Base-by-base conservation (phyloP, 2,797 vertebrate genomes). In the Coregonus sp. region DNA sequence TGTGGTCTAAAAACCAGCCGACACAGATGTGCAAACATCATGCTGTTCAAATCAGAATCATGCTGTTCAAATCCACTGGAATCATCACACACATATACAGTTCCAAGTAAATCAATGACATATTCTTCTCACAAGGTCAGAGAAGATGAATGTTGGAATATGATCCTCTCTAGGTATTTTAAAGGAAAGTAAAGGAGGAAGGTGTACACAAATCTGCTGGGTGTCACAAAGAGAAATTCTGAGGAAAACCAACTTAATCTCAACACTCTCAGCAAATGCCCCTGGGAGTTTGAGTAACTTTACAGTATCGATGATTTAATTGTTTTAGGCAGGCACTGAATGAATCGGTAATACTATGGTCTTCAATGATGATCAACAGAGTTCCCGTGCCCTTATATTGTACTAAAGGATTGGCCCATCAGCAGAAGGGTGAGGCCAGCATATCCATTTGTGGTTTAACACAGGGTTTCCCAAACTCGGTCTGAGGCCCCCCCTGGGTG, bases 231-330 rank as follows among this genome's bases (percentile, higher is more conserved):
- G 61, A 54, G 50, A 37, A 5, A 37, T 69, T 78, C 15, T 14
- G 63, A 11, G 66, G 3, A 74, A 74, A 51, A 9, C 0, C n/a
- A 66, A 72, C 18, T 66, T 74, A 20, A 82, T 70, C 68, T 61
- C 37, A 70, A 47, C 54, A 29, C 33, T 74, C 18, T 65, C 59
- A 29, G 11, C 35, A 74, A 33, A 74, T 74, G 56, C 31, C 54
- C 15, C 56, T 65, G 2, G 59, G 59, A 59, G 29, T 71, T 83
- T 83, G 78, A 3, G 61, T 25, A 78, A 73, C 61, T 61, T 76
- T 2, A 70, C 54, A 76, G 71, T 73, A 59, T 70, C 72, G 52
- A 74, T 54, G 67, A 56, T 70, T 79, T 50, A 37, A 81, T 84
- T 65, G 63, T 31, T 47, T 29, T 63, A 31, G n/a, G 20, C 15